phyloP scores from a whole-genome alignment of 2,113 vertebrate genomes.

The Alligator mississippiensis region DNA sequence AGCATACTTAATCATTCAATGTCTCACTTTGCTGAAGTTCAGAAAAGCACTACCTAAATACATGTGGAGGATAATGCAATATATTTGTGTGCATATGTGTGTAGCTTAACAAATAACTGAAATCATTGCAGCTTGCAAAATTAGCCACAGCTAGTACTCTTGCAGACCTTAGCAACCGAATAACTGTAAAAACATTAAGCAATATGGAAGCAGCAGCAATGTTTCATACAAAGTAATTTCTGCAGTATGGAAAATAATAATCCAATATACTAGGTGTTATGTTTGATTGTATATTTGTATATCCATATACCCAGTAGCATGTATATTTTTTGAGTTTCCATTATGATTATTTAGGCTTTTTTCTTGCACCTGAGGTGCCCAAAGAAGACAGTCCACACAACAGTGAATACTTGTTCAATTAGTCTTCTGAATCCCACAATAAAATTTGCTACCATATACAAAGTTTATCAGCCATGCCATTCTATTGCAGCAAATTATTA shows the following conservation, averaged over 20 bases:
- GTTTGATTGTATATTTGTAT: neutral
- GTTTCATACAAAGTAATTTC: slow-evolving; percentile 28
- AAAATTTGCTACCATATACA: slow-evolving; percentile 13
- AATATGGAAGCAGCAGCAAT: slow-evolving; percentile 59
- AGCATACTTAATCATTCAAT: neutral
- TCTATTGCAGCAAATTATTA: neutral
- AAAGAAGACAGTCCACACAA: neutral
- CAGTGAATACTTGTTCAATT: neutral
- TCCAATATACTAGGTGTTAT: slow-evolving; percentile 13
- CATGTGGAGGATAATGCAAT: slow-evolving; percentile 56
- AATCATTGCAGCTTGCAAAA: slow-evolving; percentile 80
- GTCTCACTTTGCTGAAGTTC: neutral
- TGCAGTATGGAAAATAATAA: slow-evolving; percentile 26
- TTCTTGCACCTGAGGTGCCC: neutral
- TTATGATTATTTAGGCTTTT: too few relatives aligned
- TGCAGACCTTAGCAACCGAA: slow-evolving; percentile 72
- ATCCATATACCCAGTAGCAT: neutral
- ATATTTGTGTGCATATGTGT: neutral
- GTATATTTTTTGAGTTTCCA: neutral
- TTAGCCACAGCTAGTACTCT: slow-evolving; percentile 67
- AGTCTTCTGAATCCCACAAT: slow-evolving; percentile 21
- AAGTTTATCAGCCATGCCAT: slow-evolving; percentile 40
- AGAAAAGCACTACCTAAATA: slow-evolving; percentile 12
- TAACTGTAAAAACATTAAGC: slow-evolving; percentile 77
- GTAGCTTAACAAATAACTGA: slow-evolving; percentile 82